These are phyloP conservation scores for Gobionotothen gibberifrons DNA, from an alignment of 2,797 vertebrate species.

Conservation along the genomic window DNA sequence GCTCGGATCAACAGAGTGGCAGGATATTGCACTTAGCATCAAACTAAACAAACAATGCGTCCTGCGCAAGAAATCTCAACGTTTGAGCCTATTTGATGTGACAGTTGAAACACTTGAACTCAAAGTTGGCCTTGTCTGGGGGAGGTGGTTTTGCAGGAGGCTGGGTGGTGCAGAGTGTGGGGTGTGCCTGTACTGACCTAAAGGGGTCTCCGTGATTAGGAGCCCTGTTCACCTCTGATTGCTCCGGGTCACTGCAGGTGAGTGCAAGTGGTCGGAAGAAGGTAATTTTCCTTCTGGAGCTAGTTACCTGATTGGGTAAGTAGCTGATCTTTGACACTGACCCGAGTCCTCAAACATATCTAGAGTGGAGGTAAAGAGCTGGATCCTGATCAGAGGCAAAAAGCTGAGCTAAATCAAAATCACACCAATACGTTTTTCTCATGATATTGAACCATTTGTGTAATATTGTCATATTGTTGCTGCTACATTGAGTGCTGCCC, in stretches of 20 bases:
- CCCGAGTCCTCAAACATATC: slow-evolving; percentile 48
- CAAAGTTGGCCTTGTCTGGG: slow-evolving; percentile 27
- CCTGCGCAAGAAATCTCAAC: slow-evolving; percentile 67
- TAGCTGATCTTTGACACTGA: slow-evolving; percentile 70
- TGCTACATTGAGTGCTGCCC: not conserved
- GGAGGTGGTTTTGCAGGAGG: slow-evolving; percentile 32
- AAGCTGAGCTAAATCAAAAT: slow-evolving; percentile 21
- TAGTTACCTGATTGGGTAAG: slow-evolving; percentile 79
- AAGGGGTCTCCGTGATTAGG: slow-evolving; percentile 66
- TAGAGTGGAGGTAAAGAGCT: slow-evolving; percentile 36
- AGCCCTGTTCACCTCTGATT: slow-evolving; percentile 73
- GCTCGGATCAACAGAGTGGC: slow-evolving; percentile 61
- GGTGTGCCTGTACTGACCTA: slow-evolving; percentile 55
- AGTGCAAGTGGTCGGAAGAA: slow-evolving; percentile 77
- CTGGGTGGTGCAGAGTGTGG: slow-evolving; percentile 43
- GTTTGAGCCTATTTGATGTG: slow-evolving; percentile 69
- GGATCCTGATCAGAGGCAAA: slow-evolving; percentile 49
- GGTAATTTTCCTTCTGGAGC: slow-evolving; percentile 73
- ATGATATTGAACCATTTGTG: slow-evolving; percentile 18
- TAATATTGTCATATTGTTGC: slow-evolving; percentile 27
- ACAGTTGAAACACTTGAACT: slow-evolving; percentile 80
- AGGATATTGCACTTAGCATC: slow-evolving; percentile 80
- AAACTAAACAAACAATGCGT: slow-evolving; percentile 71
- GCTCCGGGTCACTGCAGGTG: slow-evolving; percentile 79
- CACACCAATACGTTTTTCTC: slow-evolving; percentile 18